phyloP scores from a whole-genome alignment of 2,797 vertebrate species.

The Peromyscus eremicus region DNA sequence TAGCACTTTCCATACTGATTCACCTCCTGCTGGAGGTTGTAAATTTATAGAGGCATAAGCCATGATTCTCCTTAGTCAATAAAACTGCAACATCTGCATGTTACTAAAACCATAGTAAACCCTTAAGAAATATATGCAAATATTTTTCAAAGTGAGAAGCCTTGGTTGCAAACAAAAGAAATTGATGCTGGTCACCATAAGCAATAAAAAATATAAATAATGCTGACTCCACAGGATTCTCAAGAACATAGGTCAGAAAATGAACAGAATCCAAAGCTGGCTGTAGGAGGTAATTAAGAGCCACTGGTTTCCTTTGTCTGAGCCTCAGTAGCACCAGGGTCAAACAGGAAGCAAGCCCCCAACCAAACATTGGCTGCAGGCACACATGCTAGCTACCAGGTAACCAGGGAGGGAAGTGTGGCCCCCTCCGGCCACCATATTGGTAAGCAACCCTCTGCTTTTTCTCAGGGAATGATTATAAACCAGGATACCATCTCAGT shows the following conservation, averaged over 20 bases:
- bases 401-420: not conserved
- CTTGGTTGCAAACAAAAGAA: conserved; percentile 63
- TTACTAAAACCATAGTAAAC: conserved; percentile 73
- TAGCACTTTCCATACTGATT: conserved; percentile 61
- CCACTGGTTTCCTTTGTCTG: not conserved
- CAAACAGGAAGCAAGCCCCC: not conserved
- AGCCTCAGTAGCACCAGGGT: not conserved
- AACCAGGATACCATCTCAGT: not conserved
- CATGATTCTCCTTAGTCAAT: conserved; percentile 74
- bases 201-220: conserved; percentile 24
- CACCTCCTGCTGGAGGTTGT: conserved; percentile 69
- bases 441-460: not conserved
- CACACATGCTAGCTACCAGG: not conserved
- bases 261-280: not conserved
- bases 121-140: conserved; percentile 73
- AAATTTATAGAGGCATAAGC: conserved; percentile 74
- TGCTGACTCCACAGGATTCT: not conserved
- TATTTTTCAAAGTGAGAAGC: conserved; percentile 64
- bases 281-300: not conserved
- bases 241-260: conserved; percentile 12
- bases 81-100: conserved; percentile 72
- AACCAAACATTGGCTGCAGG: not conserved
- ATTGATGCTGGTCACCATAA: conserved; percentile 20
- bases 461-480: not conserved
- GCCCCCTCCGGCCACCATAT: not conserved